Evolutionary conservation across 2,113 vertebrate genomes (phyloP).

Genomic region (Calonectris borealis): DNA sequence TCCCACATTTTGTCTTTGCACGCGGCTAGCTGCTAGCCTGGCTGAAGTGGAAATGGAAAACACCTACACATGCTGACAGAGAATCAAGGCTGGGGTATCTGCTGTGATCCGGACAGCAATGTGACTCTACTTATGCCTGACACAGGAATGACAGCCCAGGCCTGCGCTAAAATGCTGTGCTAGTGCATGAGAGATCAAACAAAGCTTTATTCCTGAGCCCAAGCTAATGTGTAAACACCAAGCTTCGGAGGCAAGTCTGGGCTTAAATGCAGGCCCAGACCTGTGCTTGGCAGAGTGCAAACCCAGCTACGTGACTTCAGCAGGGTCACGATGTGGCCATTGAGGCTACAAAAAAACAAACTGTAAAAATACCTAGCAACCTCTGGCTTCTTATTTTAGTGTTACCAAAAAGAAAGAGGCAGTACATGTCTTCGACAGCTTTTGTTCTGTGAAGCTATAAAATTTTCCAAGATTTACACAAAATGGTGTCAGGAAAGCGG

Average conservation of each 20-base stretch:
- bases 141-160: background rate
- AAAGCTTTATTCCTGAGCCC: background rate
- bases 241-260: accelerated
- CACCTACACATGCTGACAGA: accelerated
- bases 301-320: background rate
- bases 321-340: background rate
- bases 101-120: background rate
- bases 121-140: background rate
- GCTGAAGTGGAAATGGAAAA: background rate
- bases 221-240: background rate
- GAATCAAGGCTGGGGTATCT: background rate
- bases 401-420: background rate
- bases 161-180: background rate
- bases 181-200: background rate
- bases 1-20: background rate
- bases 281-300: background rate
- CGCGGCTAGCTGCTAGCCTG: background rate
- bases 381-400: background rate
- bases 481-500: background rate
- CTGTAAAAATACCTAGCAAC: background rate
- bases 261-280: background rate
- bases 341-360: background rate
- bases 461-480: background rate
- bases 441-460: background rate
- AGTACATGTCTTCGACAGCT: background rate